Conservation (phyloP, 1,140 invertebrate genomes). For the Archegozetes longisetosus region DNA sequence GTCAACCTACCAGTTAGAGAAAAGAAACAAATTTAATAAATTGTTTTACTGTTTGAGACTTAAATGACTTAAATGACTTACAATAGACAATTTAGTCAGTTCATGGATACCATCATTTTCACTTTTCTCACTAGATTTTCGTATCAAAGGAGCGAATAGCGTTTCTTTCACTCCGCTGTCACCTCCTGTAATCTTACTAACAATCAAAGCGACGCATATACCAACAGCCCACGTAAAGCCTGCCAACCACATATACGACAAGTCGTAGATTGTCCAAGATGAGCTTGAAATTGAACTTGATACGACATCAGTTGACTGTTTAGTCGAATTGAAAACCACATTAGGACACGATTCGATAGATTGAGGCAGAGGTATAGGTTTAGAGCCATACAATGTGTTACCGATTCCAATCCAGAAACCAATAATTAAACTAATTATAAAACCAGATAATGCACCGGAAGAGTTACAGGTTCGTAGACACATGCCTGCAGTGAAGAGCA, state of each 20-base stretch:
- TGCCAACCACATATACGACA: conserved; percentile 77
- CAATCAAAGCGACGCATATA: conserved; percentile 44
- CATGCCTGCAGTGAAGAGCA: conserved; percentile 63
- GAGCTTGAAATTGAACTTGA: too few relatives aligned
- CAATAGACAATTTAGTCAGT: too few relatives aligned
- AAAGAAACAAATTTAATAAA: too few relatives aligned
- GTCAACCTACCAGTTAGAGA: too few relatives aligned
- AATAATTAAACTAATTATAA: conserved; percentile 45
- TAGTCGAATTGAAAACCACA: conserved; percentile 12
- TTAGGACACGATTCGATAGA: not conserved
- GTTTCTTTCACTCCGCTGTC: not conserved
- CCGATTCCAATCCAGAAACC: conserved; percentile 75
- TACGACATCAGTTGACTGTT: not conserved
- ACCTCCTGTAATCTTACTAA: conserved; percentile 30
- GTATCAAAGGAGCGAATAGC: not conserved
- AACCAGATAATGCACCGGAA: conserved; percentile 44
- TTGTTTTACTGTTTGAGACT: too few relatives aligned
- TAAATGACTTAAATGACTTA: too few relatives aligned
- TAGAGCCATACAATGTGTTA: not conserved
- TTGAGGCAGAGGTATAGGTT: not conserved
- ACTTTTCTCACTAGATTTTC: too few relatives aligned
- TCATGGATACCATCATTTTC: not conserved
- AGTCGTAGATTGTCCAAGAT: conserved; percentile 37
- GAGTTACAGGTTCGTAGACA: conserved; percentile 6
- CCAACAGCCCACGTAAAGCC: conserved; percentile 48